phyloP scores from a whole-genome alignment of 2,113 vertebrate genomes.

The Balaenoptera acutorostrata region DNA sequence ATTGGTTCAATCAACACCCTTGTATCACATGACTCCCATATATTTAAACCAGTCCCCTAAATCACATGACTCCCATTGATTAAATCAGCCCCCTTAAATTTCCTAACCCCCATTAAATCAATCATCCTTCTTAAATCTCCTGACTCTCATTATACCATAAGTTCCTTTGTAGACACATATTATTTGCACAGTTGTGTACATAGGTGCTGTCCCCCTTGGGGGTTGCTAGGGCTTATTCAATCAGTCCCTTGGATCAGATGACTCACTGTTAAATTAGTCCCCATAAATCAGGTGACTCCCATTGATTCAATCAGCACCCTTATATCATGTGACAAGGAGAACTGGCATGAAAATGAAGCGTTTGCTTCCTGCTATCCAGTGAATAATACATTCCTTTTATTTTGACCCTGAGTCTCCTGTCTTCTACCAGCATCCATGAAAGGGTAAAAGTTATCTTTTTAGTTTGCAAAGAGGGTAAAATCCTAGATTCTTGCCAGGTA shows the following conservation, averaged over 20 bases:
- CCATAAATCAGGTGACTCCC: too few species aligned
- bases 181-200: neutral
- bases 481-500: neutral
- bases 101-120: neutral
- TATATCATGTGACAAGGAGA: neutral
- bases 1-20: neutral
- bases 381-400: neutral
- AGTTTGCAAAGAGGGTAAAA: neutral
- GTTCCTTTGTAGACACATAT: neutral
- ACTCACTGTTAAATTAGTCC: too few species aligned
- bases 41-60: neutral
- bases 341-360: neutral
- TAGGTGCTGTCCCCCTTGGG: neutral
- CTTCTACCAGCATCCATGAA: neutral
- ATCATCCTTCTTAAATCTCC: neutral
- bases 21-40: neutral
- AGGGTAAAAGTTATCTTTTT: neutral
- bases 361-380: neutral
- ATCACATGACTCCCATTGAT: neutral
- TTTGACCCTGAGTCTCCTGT: neutral
- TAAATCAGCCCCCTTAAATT: neutral
- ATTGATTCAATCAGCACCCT: too few species aligned
- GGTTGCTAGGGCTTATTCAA: neutral
- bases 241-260: too few species aligned
- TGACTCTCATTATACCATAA: neutral